Conservation (phyloP, 2,113 vertebrate genomes). For the Periophthalmus modestus region DNA sequence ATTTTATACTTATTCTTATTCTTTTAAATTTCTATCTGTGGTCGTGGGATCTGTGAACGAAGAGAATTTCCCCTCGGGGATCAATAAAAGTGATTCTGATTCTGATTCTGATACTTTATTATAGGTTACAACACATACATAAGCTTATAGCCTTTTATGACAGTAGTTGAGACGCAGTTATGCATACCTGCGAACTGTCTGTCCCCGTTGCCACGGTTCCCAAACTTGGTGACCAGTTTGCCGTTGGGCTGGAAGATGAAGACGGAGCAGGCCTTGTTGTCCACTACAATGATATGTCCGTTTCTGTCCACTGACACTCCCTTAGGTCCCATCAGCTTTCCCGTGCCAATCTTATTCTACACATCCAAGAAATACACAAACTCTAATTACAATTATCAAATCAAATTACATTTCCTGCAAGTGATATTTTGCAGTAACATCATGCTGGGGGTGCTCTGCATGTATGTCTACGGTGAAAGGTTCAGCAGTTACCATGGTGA, state of each 20-base stretch:
- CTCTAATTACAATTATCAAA: no score
- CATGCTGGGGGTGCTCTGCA: no score
- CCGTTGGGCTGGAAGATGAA: constrained; percentile 96
- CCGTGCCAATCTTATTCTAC: constrained; percentile 93
- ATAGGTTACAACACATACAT: neutral
- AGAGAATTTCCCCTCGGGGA: no score
- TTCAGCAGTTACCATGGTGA: no score
- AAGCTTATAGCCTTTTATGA: neutral
- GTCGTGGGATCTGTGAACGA: no score
- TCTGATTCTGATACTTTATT: no score
- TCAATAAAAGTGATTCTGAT: no score
- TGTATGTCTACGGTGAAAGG: no score
- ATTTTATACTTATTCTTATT: no score
- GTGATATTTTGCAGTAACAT: no score
- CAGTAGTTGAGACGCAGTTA: no score
- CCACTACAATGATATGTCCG: constrained; percentile 95
- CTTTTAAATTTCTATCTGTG: no score
- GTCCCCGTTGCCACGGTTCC: constrained; percentile 95
- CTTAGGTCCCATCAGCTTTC: constrained; percentile 97
- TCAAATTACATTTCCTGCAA: neutral
- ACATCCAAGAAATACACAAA: neutral
- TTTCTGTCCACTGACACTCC: constrained; percentile 95
- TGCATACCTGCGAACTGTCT: constrained; percentile 96
- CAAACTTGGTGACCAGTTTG: constrained; percentile 96
- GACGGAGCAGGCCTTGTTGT: constrained; percentile 97